These are phyloP conservation scores for Oreochromis aureus DNA, from an alignment of 2,113 vertebrate species.

Conservation along the genomic window DNA sequence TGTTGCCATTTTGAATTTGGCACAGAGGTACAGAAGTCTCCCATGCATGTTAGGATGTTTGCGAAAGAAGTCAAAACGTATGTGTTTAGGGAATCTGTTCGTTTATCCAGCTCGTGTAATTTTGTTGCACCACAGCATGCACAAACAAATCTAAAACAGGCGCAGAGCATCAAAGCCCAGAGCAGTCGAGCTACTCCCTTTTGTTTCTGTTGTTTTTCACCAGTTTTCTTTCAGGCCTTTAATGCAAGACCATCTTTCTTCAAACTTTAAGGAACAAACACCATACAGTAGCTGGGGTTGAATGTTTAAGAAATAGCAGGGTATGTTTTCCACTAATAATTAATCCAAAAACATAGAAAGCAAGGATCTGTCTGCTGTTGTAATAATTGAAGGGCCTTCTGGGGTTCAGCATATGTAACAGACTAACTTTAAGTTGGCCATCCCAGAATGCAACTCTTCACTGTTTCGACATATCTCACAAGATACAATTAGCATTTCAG, in stretches of 20 bases:
- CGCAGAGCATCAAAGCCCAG: slow-evolving; percentile 4
- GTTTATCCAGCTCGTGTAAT: slow-evolving; percentile 29
- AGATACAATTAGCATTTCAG: slow-evolving; percentile 67
- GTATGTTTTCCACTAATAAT: not conserved
- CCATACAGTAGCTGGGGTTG: not conserved
- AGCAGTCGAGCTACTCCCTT: not conserved
- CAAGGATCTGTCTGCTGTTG: not conserved
- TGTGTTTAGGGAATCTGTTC: not conserved
- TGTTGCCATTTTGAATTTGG: slow-evolving; percentile 21
- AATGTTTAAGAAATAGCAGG: not conserved
- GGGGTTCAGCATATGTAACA: slow-evolving; percentile 8
- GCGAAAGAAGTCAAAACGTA: not conserved
- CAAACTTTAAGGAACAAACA: not conserved
- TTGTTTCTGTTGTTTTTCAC: slow-evolving; percentile 2
- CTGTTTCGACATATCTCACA: slow-evolving; percentile 50
- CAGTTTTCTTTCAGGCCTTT: not conserved
- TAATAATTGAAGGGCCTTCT: not conserved
- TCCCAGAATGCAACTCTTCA: slow-evolving; percentile 41
- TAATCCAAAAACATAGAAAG: not conserved
- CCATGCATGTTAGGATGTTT: not conserved
- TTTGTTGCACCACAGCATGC: slow-evolving; percentile 28
- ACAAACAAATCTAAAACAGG: slow-evolving; percentile 49
- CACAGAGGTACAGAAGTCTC: not conserved
- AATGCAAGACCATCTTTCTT: not conserved
- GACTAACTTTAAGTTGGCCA: slow-evolving; percentile 15